Evolutionary conservation across 2,888 invertebrate genomes (phyloP), one percentile per base, ranked within the genome.

Genomic region (Spisula subtruncata): DNA sequence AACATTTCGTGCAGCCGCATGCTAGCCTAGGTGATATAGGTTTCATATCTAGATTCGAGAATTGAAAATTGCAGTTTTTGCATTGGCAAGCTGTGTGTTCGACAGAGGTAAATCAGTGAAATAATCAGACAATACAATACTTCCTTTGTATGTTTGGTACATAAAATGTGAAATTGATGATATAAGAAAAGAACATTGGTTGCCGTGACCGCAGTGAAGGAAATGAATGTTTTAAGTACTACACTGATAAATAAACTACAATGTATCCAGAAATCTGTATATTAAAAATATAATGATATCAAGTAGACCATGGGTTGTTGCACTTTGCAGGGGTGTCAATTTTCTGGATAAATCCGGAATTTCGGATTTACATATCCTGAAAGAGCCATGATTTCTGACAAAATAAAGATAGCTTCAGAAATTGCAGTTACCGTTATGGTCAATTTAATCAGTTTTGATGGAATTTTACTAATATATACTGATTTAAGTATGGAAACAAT

Each of bases 51-150:
- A 75, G 32, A 35, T 75, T 75, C 32, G 75, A 75, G 32, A 75
- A 75, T 75, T 75, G 75, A 75, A 75, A 75, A 35, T 12, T 16
- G 35, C 32, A 32, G 75, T 75, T 75, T 75, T 75, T 75, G 75
- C 18, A 14, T 35, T 6, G 4, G 1, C 25, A 35, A 75, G 29
- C 75, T 75, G 75, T 35, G 35, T 75, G 75, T 32, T 32, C 16
- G 5, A 75, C 29, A 18, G 12, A 29, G 16, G 32, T 75, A 75
- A 75, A 75, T 75, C 75, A 75, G 12, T 18, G 29, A 35, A 75
- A 2, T 14, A 14, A 32, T 75, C 35, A 5, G 25, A 12, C 75
- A 18, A 32, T 16, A 75, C 14, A 75, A 32, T 75, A 75, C 75
- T 25, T 41, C 75, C 4, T 16, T 41, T 41, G 41, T 41, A 5